Evolutionary conservation across 2,888 invertebrate genomes (phyloP), one percentile per base, ranked within the genome.

Genomic region (Ptilodon capucinus): DNA sequence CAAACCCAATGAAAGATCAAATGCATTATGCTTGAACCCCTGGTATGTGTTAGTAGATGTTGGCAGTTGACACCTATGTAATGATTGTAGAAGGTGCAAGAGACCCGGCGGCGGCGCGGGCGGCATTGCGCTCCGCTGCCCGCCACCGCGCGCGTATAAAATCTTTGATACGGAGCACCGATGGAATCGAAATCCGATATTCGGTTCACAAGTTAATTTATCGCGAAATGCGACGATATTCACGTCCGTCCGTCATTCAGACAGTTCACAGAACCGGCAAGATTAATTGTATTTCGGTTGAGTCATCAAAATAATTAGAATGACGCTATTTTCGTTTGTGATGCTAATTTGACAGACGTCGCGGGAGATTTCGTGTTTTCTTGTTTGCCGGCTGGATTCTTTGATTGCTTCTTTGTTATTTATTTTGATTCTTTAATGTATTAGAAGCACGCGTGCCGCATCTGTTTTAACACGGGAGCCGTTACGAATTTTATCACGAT

Each of bases 231-330:
- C 87, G 89, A 88, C 86, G 84, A 85, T 89, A 89, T 89, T 90
- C 88, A 83, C 81, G 89, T 84, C 86, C 89, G 88, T 88, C 87
- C 86, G 82, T 89, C 90, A 88, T 74, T 85, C 74, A 74, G 89
- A 91, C 90, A 91, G 90, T 90, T 91, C 90, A 89, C 86, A 86
- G 90, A 89, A 90, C 79, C 83, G 78, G 83, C 84, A 86, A 91
- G 90, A 91, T 91, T 91, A 89, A 91, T 91, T 91, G 91, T 91
- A 89, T 90, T 89, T 86, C 88, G 80, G 84, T 89, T 90, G 91
- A 91, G 86, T 90, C 90, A 91, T 90, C 91, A 90, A 90, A 90
- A 91, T 91, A 91, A 91, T 91, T 90, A 90, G 90, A 90, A 91
- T 90, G 86, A 87, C 86, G 90, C 89, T 91, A 91, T 91, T 91